These are phyloP conservation scores for Oxyura jamaicensis DNA, from an alignment of 2,113 vertebrate genomes.

Conservation along the genomic window DNA sequence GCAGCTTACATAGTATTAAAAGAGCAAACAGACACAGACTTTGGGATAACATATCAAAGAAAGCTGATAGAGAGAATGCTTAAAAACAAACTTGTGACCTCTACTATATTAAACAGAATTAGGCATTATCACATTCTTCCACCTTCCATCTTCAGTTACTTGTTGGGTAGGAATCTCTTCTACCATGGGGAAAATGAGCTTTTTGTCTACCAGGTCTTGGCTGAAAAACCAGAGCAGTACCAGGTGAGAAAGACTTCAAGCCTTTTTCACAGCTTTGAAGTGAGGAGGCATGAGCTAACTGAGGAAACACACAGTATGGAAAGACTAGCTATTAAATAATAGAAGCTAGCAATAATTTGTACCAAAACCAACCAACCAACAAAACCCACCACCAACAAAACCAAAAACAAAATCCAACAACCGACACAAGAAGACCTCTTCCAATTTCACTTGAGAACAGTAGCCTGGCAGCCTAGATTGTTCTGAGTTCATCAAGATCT, in stretches of 20 bases:
- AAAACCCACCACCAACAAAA: accelerated
- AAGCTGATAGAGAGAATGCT: constrained; percentile 23
- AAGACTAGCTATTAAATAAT: background rate
- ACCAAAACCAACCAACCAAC: background rate
- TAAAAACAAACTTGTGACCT: constrained; percentile 18
- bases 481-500: background rate
- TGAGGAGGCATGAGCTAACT: background rate
- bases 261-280: background rate
- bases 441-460: background rate
- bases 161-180: background rate
- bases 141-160: background rate
- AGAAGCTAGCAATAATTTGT: background rate
- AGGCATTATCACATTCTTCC: background rate
- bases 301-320: background rate
- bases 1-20: background rate
- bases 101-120: constrained; percentile 9
- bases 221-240: background rate
- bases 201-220: background rate
- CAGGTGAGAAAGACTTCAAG: background rate
- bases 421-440: background rate
- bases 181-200: background rate
- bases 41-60: background rate
- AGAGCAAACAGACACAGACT: background rate
- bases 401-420: background rate
- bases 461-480: background rate